Evolutionary conservation across 2,888 invertebrate genomes (phyloP).

Genomic region (Eurytoma californica): DNA sequence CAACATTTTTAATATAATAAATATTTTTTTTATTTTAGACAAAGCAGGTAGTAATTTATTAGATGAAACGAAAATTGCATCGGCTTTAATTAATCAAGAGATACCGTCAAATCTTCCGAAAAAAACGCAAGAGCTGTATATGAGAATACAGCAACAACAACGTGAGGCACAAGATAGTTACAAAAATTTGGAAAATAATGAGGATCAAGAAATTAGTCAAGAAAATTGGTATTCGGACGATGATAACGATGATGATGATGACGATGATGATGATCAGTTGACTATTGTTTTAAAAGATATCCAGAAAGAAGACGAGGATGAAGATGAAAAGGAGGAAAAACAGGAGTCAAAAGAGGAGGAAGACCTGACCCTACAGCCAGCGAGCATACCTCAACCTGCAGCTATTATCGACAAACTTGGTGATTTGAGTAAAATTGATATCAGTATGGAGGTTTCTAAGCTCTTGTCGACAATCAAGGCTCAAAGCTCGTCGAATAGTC

Average conservation of each 20-base stretch:
- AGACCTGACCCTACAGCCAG: constrained; percentile 58
- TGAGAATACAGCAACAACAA: constrained; percentile 82
- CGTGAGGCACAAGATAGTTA: constrained; percentile 74
- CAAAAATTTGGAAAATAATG: constrained; percentile 73
- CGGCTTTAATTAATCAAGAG: constrained; percentile 59
- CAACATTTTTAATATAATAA: too few relatives aligned
- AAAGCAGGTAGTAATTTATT: background rate
- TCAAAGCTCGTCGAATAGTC: constrained; percentile 60
- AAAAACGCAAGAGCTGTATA: constrained; percentile 81
- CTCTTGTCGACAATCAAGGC: constrained; percentile 79
- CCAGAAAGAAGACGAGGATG: constrained; percentile 77
- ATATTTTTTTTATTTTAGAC: too few relatives aligned
- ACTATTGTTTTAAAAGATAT: constrained; percentile 87
- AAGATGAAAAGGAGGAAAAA: constrained; percentile 62
- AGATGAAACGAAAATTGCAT: constrained; percentile 34
- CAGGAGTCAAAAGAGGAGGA: constrained; percentile 57
- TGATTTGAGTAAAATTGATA: constrained; percentile 84
- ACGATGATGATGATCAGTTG: constrained; percentile 73
- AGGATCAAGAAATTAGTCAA: constrained; percentile 66
- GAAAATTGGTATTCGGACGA: constrained; percentile 89
- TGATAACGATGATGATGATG: constrained; percentile 83
- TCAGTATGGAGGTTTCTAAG: constrained; percentile 84
- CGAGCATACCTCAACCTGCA: constrained; percentile 76
- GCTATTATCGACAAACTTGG: constrained; percentile 81
- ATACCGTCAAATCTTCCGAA: constrained; percentile 79